These are phyloP conservation scores for Cherax destructor DNA, from an alignment of 1,140 invertebrate species.

Conservation along the genomic window DNA sequence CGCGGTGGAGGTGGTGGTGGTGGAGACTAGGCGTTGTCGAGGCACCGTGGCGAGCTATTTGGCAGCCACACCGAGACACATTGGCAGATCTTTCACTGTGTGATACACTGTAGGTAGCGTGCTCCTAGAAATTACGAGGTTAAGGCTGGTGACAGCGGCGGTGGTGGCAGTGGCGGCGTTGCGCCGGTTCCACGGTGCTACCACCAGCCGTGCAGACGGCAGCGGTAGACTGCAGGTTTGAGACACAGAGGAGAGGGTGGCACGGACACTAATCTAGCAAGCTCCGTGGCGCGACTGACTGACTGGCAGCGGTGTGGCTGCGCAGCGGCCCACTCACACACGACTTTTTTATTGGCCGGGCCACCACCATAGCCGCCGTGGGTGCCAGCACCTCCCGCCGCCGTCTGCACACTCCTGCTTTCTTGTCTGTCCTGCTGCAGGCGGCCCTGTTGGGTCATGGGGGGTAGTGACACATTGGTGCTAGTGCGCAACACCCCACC, in stretches of 20 bases:
- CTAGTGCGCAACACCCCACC: not conserved
- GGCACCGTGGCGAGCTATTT: constrained; percentile 67
- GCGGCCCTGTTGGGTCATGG: constrained; percentile 34
- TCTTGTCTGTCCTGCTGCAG: constrained; percentile 51
- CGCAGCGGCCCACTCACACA: constrained; percentile 47
- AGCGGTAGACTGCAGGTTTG: constrained; percentile 47
- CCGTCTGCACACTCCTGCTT: constrained; percentile 37
- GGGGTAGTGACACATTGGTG: constrained; percentile 19
- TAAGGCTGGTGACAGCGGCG: constrained; percentile 19
- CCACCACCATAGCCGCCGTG: constrained; percentile 65
- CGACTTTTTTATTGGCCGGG: constrained; percentile 65
- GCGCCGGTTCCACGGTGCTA: constrained; percentile 42
- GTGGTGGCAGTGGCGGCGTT: constrained; percentile 40
- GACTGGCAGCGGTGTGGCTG: constrained; percentile 27
- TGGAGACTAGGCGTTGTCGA: constrained; percentile 64
- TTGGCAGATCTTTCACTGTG: constrained; percentile 50
- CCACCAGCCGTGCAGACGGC: constrained; percentile 45
- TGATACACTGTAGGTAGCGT: constrained; percentile 28
- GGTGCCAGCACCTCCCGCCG: constrained; percentile 56
- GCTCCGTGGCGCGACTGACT: constrained; percentile 52
- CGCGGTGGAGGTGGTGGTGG: constrained; percentile 53
- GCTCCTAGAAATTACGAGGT: constrained; percentile 10
- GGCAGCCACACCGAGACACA: constrained; percentile 64
- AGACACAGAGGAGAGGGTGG: constrained; percentile 17
- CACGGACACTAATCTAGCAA: constrained; percentile 13